phyloP scores from a whole-genome alignment of 2,113 vertebrate species.

The Helogale parvula region DNA sequence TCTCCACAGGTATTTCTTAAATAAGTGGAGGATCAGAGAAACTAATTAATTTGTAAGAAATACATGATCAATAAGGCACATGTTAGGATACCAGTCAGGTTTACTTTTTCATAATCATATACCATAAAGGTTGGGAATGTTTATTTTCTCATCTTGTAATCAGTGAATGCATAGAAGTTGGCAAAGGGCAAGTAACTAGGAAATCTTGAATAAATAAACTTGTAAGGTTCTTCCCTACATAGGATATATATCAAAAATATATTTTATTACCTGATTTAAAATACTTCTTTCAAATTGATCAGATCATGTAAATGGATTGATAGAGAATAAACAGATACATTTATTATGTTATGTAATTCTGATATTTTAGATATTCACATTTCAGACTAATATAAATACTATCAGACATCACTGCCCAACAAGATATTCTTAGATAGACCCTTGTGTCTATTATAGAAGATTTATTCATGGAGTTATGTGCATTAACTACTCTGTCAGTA shows the following conservation, averaged over 20 bases:
- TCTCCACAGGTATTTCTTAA: background rate
- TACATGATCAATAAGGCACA: background rate
- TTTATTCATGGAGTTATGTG: background rate
- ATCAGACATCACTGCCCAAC: background rate
- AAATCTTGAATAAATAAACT: conserved; percentile 36
- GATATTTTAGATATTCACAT: background rate
- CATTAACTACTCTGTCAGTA: background rate
- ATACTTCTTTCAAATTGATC: background rate
- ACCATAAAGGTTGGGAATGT: background rate
- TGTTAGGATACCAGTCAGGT: background rate
- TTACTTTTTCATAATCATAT: background rate
- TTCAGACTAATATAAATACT: background rate
- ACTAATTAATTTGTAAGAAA: background rate
- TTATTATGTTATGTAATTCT: background rate
- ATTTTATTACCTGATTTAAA: background rate
- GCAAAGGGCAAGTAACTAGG: background rate
- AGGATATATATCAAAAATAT: background rate
- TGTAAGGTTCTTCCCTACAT: background rate
- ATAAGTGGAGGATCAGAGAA: background rate
- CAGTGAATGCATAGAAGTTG: background rate
- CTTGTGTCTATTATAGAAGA: background rate
- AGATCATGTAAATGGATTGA: background rate
- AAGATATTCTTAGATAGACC: background rate
- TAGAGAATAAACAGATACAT: background rate
- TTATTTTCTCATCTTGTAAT: background rate